Conservation (phyloP, 2,888 invertebrate genomes). For the Neoitamus cyanurus region DNA sequence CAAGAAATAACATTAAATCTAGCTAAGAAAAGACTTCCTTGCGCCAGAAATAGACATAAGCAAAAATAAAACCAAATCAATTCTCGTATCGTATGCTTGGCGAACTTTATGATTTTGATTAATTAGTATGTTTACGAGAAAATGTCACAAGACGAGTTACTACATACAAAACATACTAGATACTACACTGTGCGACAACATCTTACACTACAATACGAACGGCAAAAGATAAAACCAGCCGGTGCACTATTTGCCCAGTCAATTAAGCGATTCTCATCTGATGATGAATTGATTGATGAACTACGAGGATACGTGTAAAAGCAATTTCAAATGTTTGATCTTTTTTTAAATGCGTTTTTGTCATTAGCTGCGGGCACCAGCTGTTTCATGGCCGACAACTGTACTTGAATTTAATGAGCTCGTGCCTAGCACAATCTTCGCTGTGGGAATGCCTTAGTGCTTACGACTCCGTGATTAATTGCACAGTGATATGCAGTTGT, state of each 20-base stretch:
- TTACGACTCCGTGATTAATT: background rate
- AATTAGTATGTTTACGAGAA: background rate
- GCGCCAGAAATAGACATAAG: background rate
- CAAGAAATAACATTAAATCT: background rate
- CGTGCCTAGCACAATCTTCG: background rate
- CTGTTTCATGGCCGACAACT: slow-evolving; percentile 6
- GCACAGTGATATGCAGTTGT: background rate
- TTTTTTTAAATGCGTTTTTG: background rate
- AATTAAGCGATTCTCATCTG: background rate
- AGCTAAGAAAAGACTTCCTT: background rate
- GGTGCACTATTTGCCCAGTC: background rate
- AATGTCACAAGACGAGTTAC: background rate
- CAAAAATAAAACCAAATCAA: background rate
- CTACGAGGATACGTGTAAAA: background rate
- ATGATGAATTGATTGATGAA: background rate
- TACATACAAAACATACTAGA: background rate
- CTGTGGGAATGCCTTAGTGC: background rate
- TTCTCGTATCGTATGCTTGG: background rate
- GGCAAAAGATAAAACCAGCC: background rate
- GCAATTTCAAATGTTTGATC: background rate
- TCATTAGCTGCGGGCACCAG: background rate
- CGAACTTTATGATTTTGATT: background rate
- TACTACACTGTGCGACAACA: background rate
- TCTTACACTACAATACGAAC: background rate
- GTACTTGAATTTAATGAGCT: slow-evolving; percentile 7